These are phyloP conservation scores for Unio delphinus DNA, from an alignment of 2,888 invertebrate genomes.

Conservation along the genomic window DNA sequence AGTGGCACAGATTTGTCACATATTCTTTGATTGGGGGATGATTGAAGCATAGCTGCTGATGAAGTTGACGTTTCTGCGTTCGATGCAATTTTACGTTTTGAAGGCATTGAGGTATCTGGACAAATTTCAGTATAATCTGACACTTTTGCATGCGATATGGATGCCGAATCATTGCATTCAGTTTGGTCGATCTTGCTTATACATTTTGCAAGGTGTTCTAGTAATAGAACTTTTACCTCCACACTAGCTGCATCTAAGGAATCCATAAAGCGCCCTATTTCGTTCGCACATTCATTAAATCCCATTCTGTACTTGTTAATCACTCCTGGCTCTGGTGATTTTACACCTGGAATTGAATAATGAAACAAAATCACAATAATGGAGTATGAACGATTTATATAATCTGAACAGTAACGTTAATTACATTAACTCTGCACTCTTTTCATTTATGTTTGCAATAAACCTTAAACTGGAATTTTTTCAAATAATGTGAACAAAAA, in stretches of 20 bases:
- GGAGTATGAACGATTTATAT: background rate
- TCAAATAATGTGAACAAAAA: too few relatives aligned
- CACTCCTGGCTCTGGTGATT: slow-evolving; percentile 87
- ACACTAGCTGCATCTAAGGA: slow-evolving; percentile 44
- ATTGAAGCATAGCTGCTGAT: too few relatives aligned
- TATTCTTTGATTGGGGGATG: too few relatives aligned
- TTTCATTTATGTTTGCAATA: too few relatives aligned
- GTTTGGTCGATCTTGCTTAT: slow-evolving; percentile 8
- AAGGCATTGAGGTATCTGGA: too few relatives aligned
- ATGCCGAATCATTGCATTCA: background rate
- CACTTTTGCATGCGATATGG: background rate
- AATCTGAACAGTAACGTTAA: background rate
- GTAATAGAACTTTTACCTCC: slow-evolving; percentile 46
- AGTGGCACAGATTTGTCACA: too few relatives aligned
- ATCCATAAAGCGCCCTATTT: slow-evolving; percentile 56
- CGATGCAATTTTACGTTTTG: too few relatives aligned
- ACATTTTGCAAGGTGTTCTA: slow-evolving; percentile 56
- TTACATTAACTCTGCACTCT: too few relatives aligned
- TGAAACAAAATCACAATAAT: background rate
- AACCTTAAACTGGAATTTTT: too few relatives aligned
- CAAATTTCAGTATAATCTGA: too few relatives aligned
- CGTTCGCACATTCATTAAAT: slow-evolving; percentile 61
- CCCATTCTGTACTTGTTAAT: slow-evolving; percentile 57
- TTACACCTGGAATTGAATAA: slow-evolving; percentile 73
- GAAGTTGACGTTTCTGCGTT: too few relatives aligned